Base-by-base conservation (phyloP, 2,888 invertebrate species). In the Oxyscelio sp. region DNA sequence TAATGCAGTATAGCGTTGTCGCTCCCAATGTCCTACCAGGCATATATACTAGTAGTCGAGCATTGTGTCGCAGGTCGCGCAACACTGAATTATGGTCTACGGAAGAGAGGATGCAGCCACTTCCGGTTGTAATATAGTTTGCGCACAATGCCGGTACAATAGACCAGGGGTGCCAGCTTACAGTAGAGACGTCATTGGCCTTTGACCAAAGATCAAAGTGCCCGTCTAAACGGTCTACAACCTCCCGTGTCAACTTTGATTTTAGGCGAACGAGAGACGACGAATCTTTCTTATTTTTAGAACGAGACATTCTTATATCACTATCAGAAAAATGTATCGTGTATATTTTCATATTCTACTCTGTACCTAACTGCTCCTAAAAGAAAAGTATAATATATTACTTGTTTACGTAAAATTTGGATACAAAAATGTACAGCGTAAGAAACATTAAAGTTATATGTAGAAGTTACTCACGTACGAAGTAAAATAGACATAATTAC, bases 101-200 rank as follows among this genome's bases (percentile, higher is more conserved):
- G 93, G 94, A 93, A 93, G 94, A 92, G 90, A 92, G 92, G 90
- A 91, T 90, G 93, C 90, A 90, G 91, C 91, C 91, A 92, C 94
- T 93, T 94, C 94, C 94, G 92, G 89, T 91, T 93, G 93, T 92
- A 93, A 94, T 93, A 92, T 92, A 93, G 93, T 93, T 94, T 92
- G 91, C 90, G 90, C 91, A 93, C 93, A 93, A 94, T 94, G 91
- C 91, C 89, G 89, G 87, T 89, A 93, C 94, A 94, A 92, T 92
- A 89, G 92, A 89, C 89, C 87, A 90, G 90, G 91, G 79, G 86
- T 81, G 87, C 80, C 86, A 82, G 81, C 77, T 74, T 75, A 78
- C 86, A 83, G 85, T 86, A 87, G 88, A 89, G 89, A 90, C 90
- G 89, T 87, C 89, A 89, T 89, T 90, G 88, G 86, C 90, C 90